Base-by-base conservation (phyloP, 2,888 invertebrate genomes). In the Brassicogethes aeneus region DNA sequence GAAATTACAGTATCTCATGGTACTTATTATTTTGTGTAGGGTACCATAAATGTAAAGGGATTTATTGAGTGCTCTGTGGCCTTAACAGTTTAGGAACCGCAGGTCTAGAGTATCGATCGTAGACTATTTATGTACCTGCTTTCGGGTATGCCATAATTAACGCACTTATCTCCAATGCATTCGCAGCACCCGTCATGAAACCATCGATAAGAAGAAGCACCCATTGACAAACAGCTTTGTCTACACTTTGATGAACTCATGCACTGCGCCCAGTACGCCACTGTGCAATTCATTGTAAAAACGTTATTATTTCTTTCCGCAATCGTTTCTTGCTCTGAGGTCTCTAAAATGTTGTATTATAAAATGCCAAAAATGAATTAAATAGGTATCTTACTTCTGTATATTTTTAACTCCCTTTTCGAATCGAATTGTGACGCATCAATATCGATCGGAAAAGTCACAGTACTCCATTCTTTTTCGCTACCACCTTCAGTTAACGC, bases 141-240 rank as follows among this genome's bases (percentile, higher is more conserved):
- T 60, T 90, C 87, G 57, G 87, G 86, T 43, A 90, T 85, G 1
- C 93, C 94, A 65, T 91, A 93, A 62, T 88, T 88, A 47, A 91
- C 76, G 62, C 94, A 94, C 36, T 82, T 83, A 47, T 82, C 79
- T 1, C 93, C 93, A 37, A 94, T 80, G 62, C 94, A 94, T 66
- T 94, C 88, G 64, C 94, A 94, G 62, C 94, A 94, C 2, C 92
- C 92, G 60, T 92, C 88, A 65, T 92, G 91, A 70, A 93, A 93
- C 92, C 93, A 93, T 55, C 93, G 80, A 71, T 76, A 91, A 58
- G 82, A 83, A 34, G 82, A 77, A 1, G 90, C 80, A 30, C 90
- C 89, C 83, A 89, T 88, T 5, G 85, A 82, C 51, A 75, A 73
- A 62, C 94, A 94, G 15, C 82, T 81, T 37, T 79, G 78, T 54